Evolutionary conservation across 2,113 vertebrate species (phyloP).

Genomic region (rat (Rattus norvegicus)): GRCr8 NC_086020.1:63471501-63472000

Average conservation of each 20-base stretch:
- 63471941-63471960: constrained; percentile 43
- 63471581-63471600: background rate
- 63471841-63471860: constrained; percentile 33
- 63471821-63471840: background rate
- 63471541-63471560: background rate
- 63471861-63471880: constrained; percentile 52
- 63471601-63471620: background rate
- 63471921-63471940: constrained; percentile 61
- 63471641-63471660: background rate
- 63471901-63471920: constrained; percentile 63
- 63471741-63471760: background rate
- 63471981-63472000: constrained; percentile 60
- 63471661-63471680: background rate
- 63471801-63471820: background rate
- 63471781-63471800: background rate
- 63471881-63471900: constrained; percentile 72
- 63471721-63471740: background rate
- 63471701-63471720: background rate
- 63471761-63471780: background rate
- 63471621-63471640: background rate
- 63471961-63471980: constrained; percentile 74
- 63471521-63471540: background rate
- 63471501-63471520: background rate
- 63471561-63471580: background rate
- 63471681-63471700: background rate